Evolutionary conservation across 2,113 vertebrate genomes (phyloP).

Genomic region (Xiphophorus maculatus): DNA sequence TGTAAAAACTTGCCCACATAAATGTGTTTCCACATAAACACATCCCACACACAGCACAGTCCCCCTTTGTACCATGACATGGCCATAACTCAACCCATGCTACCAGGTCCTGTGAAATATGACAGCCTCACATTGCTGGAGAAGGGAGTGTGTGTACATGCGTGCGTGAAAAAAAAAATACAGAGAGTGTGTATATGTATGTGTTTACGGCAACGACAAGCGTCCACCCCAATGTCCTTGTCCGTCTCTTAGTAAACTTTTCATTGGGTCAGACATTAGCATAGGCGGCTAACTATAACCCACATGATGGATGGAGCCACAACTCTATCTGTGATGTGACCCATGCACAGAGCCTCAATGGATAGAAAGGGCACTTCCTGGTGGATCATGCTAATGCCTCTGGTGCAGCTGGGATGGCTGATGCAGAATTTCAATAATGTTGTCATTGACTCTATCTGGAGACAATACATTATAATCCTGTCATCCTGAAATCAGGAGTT

Average conservation of each 20-base stretch:
- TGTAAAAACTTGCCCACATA: constrained; percentile 45
- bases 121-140: constrained; percentile 69
- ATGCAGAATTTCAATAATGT: constrained; percentile 74
- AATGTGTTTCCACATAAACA: constrained; percentile 62
- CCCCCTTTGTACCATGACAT: constrained; percentile 75
- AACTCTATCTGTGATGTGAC: constrained; percentile 80
- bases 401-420: constrained; percentile 56
- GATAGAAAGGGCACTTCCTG: constrained; percentile 79
- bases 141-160: constrained; percentile 33
- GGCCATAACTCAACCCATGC: constrained; percentile 79
- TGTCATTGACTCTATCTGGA: constrained; percentile 43
- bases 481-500: not conserved
- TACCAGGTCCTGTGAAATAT: constrained; percentile 80
- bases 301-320: constrained; percentile 80
- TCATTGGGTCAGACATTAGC: constrained; percentile 80
- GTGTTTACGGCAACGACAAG: constrained; percentile 71
- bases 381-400: constrained; percentile 78
- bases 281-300: constrained; percentile 79
- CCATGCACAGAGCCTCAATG: constrained; percentile 74
- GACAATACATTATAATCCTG: constrained; percentile 32
- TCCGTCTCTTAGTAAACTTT: constrained; percentile 80
- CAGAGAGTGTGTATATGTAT: constrained; percentile 17
- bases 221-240: constrained; percentile 80
- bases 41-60: constrained; percentile 48
- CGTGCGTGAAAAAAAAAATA: constrained; percentile 6